Conservation (phyloP, 2,797 vertebrate genomes). For the Sebastes minor region DNA sequence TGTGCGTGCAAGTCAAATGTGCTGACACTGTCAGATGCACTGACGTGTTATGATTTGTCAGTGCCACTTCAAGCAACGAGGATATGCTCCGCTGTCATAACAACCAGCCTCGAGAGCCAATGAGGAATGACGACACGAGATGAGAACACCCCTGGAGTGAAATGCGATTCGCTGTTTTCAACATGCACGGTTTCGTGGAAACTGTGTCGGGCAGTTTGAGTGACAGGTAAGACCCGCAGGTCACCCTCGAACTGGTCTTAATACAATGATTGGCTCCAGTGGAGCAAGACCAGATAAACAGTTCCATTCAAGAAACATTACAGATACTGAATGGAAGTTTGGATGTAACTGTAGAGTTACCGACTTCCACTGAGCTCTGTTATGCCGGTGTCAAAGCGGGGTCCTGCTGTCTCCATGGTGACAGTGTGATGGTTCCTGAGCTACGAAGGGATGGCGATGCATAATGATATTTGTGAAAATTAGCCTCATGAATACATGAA, state of each 20-base stretch:
- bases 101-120: slow-evolving; percentile 59
- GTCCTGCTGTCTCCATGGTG: slow-evolving; percentile 78
- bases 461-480: slow-evolving; percentile 78
- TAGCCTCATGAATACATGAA: slow-evolving; percentile 65
- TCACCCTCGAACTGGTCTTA: slow-evolving; percentile 64
- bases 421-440: slow-evolving; percentile 70
- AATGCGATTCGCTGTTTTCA: slow-evolving; percentile 53
- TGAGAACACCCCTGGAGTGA: slow-evolving; percentile 60
- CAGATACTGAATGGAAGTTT: slow-evolving; percentile 70
- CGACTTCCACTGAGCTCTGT: slow-evolving; percentile 57
- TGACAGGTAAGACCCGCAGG: slow-evolving; percentile 70
- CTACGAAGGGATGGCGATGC: slow-evolving; percentile 45
- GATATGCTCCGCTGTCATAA: slow-evolving; percentile 68
- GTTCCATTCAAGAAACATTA: slow-evolving; percentile 62
- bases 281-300: slow-evolving; percentile 79
- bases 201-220: slow-evolving; percentile 53
- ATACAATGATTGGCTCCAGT: slow-evolving; percentile 75
- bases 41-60: slow-evolving; percentile 72
- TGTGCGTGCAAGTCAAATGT: slow-evolving; percentile 45
- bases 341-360: slow-evolving; percentile 66
- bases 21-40: slow-evolving; percentile 62
- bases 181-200: slow-evolving; percentile 29
- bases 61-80: slow-evolving; percentile 40
- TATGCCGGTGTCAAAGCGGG: slow-evolving; percentile 51
- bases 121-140: slow-evolving; percentile 48